These are phyloP conservation scores for Trypoxylon attenuatum DNA, from an alignment of 2,888 invertebrate species.

Conservation along the genomic window DNA sequence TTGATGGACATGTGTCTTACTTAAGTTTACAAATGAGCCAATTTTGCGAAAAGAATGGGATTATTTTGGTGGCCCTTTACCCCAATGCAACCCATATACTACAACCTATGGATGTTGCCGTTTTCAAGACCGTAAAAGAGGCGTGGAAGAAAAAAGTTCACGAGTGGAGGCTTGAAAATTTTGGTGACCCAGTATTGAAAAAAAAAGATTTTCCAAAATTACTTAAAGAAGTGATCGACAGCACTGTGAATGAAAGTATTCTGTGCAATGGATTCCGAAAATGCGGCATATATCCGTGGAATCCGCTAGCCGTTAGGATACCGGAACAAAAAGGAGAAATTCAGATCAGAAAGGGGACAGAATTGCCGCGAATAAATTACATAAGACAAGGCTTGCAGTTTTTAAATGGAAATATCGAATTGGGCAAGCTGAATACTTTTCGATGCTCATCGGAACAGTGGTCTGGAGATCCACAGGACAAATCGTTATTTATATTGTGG, in stretches of 20 bases:
- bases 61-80: conserved; percentile 56
- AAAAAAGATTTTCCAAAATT: conserved; percentile 56
- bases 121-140: conserved; percentile 34
- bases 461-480: conserved; percentile 18
- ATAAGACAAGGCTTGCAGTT: conserved; percentile 15
- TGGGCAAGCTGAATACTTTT: conserved; percentile 16
- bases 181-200: conserved; percentile 39
- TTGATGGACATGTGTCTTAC: conserved; percentile 69
- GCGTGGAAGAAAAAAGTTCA: conserved; percentile 31
- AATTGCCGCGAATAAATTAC: conserved; percentile 12
- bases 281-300: conserved; percentile 56
- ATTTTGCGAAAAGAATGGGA: conserved; percentile 63
- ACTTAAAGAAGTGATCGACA: conserved; percentile 48
- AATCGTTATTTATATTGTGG: conserved; percentile 17
- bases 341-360: neutral
- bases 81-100: conserved; percentile 38
- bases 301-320: conserved; percentile 21
- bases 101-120: conserved; percentile 37
- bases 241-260: conserved; percentile 36
- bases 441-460: conserved; percentile 15
- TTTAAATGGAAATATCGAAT: conserved; percentile 17
- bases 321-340: neutral
- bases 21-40: conserved; percentile 62
- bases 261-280: conserved; percentile 55
- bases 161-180: conserved; percentile 44